These are phyloP conservation scores for Drosophila sp. DNA, from an alignment of 1,140 invertebrate genomes.

Conservation along the genomic window DNA sequence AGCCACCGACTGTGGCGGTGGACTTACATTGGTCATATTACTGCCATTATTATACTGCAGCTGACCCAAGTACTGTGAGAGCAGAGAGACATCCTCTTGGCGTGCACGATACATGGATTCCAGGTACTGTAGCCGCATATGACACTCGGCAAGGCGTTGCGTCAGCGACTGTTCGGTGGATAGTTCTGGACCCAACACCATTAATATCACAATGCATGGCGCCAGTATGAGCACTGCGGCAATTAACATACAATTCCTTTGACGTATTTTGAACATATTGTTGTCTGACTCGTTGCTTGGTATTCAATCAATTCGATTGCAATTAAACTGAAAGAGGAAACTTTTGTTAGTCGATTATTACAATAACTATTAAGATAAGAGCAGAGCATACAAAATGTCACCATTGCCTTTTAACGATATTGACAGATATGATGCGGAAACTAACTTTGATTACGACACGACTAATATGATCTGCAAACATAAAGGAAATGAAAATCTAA, in stretches of 20 bases:
- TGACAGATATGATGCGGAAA: background rate
- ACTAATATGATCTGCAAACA: slow-evolving; percentile 1
- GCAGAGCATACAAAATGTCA: slow-evolving; percentile 17
- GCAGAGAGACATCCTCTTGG: slow-evolving; percentile 89
- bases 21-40: slow-evolving; percentile 42
- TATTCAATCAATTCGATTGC: background rate
- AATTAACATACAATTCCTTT: slow-evolving; percentile 86
- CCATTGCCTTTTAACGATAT: background rate
- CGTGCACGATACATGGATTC: slow-evolving; percentile 89
- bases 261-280: slow-evolving; percentile 78
- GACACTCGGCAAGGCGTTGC: slow-evolving; percentile 89
- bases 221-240: slow-evolving; percentile 85
- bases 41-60: slow-evolving; percentile 52
- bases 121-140: slow-evolving; percentile 89
- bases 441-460: background rate
- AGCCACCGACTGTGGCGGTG: slow-evolving; percentile 45
- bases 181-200: slow-evolving; percentile 85
- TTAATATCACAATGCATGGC: slow-evolving; percentile 86
- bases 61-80: slow-evolving; percentile 87
- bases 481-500: background rate
- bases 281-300: slow-evolving; percentile 5
- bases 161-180: slow-evolving; percentile 89
- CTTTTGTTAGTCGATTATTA: background rate
- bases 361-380: background rate
- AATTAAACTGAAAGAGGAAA: background rate